Base-by-base conservation (phyloP, 1,140 invertebrate species). In the Lanistes nyassanus region DNA sequence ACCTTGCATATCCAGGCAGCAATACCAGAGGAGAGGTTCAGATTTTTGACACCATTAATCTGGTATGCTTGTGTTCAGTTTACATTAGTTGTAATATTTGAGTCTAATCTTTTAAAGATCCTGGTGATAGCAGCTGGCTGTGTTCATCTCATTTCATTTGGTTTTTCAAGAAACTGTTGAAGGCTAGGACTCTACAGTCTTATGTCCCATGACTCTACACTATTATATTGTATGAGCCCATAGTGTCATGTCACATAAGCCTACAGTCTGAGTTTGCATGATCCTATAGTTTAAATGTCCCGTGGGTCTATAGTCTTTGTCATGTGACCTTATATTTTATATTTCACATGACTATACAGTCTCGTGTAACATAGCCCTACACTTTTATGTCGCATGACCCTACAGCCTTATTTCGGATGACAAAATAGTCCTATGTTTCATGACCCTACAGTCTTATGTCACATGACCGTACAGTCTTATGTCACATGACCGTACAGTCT, bases 1-100 rank as follows among this genome's bases (percentile, higher is more conserved):
- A 94, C 90, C 90, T 99, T 76, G 98, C 98, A 21, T 99, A 99
- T 92, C 98, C 98, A 58, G 97, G 97, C 76, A 97, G 95, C 80
- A 95, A 93, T 82, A 94, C 94, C 56, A 94, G 95, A 75, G 97
- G 97, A 26, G 96, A 99, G 92, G 96, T 99, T 64, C 97, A 99
- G 90, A 97, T 99, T 86, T 99, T 99, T 88, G 98, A 99, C 92
- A 96, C 96, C 58, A 93, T 95, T 76, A 97, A 98, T 91, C 92
- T 99, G 90, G 94, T 96, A 90, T 91, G 91, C 34, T 31, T 26
- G 9, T 16, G 11, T 60, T 60, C 56, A 7, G 11, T 31, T 31
- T 26, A 60, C 51, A 13, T 13, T 67, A 16, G 19, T 5, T 67
- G 3, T 67, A 21, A 19, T 39, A 3, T 23, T 39, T 67, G 37